These are phyloP conservation scores for Drosophila mayaguana DNA, from an alignment of 2,888 invertebrate genomes.

Conservation along the genomic window DNA sequence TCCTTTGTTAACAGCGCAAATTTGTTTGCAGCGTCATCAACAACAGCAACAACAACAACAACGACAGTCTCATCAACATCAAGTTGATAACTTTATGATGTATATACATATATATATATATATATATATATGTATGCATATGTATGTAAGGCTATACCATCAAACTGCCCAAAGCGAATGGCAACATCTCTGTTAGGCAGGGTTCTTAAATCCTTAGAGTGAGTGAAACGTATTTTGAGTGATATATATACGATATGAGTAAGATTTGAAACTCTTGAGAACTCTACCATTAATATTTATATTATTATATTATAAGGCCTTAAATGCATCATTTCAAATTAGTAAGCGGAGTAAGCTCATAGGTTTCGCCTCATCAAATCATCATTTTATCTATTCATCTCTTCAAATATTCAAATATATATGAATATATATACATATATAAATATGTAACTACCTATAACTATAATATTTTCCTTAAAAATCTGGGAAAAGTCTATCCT, in stretches of 20 bases:
- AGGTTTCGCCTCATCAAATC: not conserved
- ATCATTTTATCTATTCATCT: not conserved
- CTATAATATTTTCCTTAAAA: too few relatives aligned
- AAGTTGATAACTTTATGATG: slow-evolving; percentile 73
- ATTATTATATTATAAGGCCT: too few relatives aligned
- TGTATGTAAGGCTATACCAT: slow-evolving; percentile 21
- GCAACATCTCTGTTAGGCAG: slow-evolving; percentile 30
- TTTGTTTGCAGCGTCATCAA: slow-evolving; percentile 84
- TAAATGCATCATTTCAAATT: not conserved
- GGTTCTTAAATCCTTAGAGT: slow-evolving; percentile 10
- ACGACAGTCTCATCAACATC: slow-evolving; percentile 67
- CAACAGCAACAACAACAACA: slow-evolving; percentile 49
- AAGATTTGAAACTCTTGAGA: not conserved
- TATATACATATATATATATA: slow-evolving; percentile 12
- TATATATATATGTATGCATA: slow-evolving; percentile 29
- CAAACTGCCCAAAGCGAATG: slow-evolving; percentile 48
- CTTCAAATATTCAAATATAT: not conserved
- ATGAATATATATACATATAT: too few relatives aligned
- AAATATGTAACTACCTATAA: too few relatives aligned
- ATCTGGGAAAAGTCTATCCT: too few relatives aligned
- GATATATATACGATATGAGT: not conserved
- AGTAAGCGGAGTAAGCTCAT: too few relatives aligned
- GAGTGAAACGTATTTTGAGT: not conserved
- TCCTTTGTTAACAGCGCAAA: slow-evolving; percentile 75
- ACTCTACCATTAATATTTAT: not conserved